These are phyloP conservation scores for Fragum sueziense DNA, from an alignment of 2,888 invertebrate genomes.

Conservation along the genomic window DNA sequence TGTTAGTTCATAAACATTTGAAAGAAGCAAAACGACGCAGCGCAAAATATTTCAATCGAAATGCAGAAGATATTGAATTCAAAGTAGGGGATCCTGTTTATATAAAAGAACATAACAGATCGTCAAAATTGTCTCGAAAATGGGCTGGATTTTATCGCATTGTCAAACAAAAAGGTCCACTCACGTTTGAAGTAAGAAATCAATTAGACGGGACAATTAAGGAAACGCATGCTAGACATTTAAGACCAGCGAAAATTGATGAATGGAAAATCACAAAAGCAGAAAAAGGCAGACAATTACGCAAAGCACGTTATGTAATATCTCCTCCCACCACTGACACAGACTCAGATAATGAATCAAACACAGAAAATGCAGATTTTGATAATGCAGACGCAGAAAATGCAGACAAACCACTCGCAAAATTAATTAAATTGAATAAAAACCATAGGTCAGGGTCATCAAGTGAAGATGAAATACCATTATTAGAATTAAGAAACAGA, in stretches of 20 bases:
- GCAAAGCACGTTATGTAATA: not conserved
- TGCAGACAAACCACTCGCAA: not conserved
- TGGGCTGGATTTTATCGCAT: conserved; percentile 37
- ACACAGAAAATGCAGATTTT: not conserved
- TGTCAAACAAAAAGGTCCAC: conserved; percentile 28
- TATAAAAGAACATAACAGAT: conserved; percentile 26
- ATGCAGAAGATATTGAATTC: conserved; percentile 24
- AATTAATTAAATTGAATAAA: not conserved
- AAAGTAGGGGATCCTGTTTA: conserved; percentile 47
- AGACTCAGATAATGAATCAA: not conserved
- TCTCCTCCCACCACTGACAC: not conserved
- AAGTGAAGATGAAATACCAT: conserved; percentile 12
- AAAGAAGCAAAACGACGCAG: conserved; percentile 29
- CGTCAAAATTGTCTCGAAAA: conserved; percentile 31
- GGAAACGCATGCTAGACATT: conserved; percentile 25
- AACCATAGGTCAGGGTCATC: conserved; percentile 12
- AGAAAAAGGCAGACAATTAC: not conserved
- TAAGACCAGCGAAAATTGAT: conserved; percentile 25
- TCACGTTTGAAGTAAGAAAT: conserved; percentile 25
- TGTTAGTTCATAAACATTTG: conserved; percentile 38
- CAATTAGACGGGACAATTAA: conserved; percentile 15
- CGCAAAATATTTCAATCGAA: conserved; percentile 28
- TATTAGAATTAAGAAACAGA: conserved; percentile 4
- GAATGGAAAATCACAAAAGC: conserved; percentile 21
- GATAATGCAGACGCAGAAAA: not conserved